These are phyloP conservation scores for Eudyptes chrysolophus DNA, from an alignment of 2,113 vertebrate genomes.

Conservation along the genomic window DNA sequence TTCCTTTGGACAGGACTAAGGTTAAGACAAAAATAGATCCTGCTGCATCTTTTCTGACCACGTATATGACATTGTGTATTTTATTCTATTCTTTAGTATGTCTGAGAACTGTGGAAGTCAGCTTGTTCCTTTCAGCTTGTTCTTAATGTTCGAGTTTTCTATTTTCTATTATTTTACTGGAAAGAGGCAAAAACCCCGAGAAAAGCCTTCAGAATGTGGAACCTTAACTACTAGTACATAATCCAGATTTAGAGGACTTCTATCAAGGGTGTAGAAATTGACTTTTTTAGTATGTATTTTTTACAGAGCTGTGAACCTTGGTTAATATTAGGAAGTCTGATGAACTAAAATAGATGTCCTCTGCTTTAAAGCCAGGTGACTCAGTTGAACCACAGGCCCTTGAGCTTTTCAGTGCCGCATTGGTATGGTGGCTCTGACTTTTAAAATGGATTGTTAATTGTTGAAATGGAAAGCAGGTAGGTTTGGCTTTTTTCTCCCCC, in stretches of 20 bases:
- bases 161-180: neutral
- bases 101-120: neutral
- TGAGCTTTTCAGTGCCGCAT: neutral
- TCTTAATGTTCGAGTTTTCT: neutral
- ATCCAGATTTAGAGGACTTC: neutral
- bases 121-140: neutral
- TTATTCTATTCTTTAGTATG: neutral
- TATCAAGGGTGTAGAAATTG: neutral
- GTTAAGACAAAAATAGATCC: neutral
- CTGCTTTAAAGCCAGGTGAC: constrained; percentile 12
- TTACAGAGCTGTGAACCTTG: neutral
- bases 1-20: neutral
- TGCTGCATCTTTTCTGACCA: neutral
- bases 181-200: neutral
- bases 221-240: neutral
- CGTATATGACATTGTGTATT: neutral
- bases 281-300: neutral
- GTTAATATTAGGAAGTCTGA: constrained; percentile 43
- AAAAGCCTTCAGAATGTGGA: neutral
- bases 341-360: constrained; percentile 51
- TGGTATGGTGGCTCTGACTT: neutral
- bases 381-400: neutral
- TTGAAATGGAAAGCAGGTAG: neutral
- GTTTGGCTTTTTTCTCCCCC: neutral
- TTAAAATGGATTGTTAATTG: neutral